Conservation (phyloP, 2,797 vertebrate genomes). For the Allobates femoralis region DNA sequence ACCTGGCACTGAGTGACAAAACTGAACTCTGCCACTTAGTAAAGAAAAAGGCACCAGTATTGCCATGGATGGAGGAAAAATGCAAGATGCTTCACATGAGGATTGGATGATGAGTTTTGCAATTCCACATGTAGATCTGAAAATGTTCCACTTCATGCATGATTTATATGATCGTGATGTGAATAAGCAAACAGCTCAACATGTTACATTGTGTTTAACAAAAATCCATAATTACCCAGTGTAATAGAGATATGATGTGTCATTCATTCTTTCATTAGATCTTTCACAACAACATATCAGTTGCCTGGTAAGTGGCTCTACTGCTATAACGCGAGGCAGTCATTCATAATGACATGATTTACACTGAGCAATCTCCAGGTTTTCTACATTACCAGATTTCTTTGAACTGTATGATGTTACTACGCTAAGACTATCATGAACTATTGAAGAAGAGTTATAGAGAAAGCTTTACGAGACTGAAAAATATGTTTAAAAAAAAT, state of each 20-base stretch:
- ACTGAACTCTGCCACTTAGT: no score
- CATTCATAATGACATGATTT: constrained; percentile 6
- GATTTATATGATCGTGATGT: background rate
- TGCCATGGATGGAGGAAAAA: background rate
- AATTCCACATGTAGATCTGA: background rate
- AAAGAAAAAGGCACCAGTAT: background rate
- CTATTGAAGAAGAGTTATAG: background rate
- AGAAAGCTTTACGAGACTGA: background rate
- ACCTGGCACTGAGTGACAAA: no score
- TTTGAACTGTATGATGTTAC: background rate
- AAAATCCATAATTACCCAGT: background rate
- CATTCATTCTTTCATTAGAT: background rate
- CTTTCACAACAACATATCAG: background rate
- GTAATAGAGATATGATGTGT: background rate
- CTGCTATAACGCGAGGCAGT: background rate
- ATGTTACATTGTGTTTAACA: background rate
- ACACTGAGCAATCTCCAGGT: background rate
- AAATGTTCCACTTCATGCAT: background rate
- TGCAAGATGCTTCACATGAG: background rate
- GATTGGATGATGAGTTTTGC: background rate
- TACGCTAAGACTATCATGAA: background rate
- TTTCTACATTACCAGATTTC: background rate
- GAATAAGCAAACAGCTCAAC: background rate
- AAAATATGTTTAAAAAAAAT: no score
- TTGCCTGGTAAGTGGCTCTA: background rate